Conservation (phyloP, 2,797 vertebrate genomes). For the Cyclura pinguis region DNA sequence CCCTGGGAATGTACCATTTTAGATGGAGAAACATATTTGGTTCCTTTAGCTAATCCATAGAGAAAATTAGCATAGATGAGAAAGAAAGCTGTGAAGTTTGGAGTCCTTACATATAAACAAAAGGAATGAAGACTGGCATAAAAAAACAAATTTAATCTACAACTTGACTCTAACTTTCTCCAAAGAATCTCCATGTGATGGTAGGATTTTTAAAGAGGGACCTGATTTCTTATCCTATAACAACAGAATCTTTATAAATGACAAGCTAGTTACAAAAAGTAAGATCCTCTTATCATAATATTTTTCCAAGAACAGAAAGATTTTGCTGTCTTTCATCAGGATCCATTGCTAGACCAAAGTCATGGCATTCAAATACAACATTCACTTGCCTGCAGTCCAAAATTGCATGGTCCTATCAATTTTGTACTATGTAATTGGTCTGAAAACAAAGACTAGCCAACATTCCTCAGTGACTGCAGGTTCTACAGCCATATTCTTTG, state of each 20-base stretch:
- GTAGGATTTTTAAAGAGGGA: too few relatives aligned
- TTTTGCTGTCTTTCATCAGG: neutral
- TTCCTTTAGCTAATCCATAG: neutral
- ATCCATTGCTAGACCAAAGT: too few relatives aligned
- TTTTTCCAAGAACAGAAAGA: neutral
- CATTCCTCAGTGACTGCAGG: neutral
- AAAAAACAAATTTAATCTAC: neutral
- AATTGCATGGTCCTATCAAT: neutral
- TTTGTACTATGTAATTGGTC: neutral
- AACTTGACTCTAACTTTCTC: neutral
- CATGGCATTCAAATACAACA: neutral
- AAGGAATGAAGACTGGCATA: neutral
- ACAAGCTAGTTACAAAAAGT: too few relatives aligned
- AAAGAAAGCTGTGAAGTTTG: neutral
- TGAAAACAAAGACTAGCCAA: neutral
- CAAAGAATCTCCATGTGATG: too few relatives aligned
- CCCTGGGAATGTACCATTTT: neutral
- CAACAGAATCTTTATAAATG: too few relatives aligned
- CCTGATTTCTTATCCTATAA: too few relatives aligned
- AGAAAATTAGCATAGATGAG: neutral
- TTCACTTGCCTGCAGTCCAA: neutral
- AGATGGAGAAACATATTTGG: neutral
- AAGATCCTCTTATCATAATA: too few relatives aligned
- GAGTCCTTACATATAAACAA: too few relatives aligned
- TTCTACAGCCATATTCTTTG: too few relatives aligned